Evolutionary conservation across 2,888 invertebrate species (phyloP).

Genomic region (Chloromyia formosa): DNA sequence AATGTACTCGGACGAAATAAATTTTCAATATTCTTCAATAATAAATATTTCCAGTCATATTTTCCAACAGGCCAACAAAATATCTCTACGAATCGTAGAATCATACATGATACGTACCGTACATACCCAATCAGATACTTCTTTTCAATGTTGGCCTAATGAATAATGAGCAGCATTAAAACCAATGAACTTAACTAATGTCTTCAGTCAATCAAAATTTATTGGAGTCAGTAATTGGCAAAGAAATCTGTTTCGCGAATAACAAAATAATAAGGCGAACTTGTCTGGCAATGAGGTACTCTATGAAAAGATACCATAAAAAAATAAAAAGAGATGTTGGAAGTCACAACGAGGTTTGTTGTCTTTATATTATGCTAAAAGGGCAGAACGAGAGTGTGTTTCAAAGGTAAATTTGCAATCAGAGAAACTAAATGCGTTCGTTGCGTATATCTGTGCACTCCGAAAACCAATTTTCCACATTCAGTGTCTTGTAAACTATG

Average conservation of each 20-base stretch:
- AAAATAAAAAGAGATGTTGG: no score
- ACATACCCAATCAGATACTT: no score
- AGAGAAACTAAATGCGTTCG: slow-evolving; percentile 31
- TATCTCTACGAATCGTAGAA: no score
- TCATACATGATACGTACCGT: no score
- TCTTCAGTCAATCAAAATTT: slow-evolving; percentile 37
- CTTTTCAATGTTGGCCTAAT: neutral
- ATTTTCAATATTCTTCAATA: no score
- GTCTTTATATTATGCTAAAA: neutral
- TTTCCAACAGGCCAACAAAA: no score
- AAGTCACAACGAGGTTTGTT: neutral
- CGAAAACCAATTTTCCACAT: slow-evolving; percentile 26
- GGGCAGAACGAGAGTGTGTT: neutral
- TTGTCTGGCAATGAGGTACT: no score
- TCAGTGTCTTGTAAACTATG: slow-evolving; percentile 13
- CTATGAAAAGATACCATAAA: no score
- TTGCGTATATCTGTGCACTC: slow-evolving; percentile 2
- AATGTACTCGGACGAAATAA: no score
- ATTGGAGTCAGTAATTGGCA: slow-evolving; percentile 42
- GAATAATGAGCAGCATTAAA: slow-evolving; percentile 42
- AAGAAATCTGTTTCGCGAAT: slow-evolving; percentile 39
- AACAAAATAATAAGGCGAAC: slow-evolving; percentile 34
- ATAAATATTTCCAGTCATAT: no score
- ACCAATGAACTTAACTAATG: slow-evolving; percentile 39
- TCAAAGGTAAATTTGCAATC: slow-evolving; percentile 9